Evolutionary conservation across 2,797 vertebrate species (phyloP).

Genomic region (Poecilia wingei): DNA sequence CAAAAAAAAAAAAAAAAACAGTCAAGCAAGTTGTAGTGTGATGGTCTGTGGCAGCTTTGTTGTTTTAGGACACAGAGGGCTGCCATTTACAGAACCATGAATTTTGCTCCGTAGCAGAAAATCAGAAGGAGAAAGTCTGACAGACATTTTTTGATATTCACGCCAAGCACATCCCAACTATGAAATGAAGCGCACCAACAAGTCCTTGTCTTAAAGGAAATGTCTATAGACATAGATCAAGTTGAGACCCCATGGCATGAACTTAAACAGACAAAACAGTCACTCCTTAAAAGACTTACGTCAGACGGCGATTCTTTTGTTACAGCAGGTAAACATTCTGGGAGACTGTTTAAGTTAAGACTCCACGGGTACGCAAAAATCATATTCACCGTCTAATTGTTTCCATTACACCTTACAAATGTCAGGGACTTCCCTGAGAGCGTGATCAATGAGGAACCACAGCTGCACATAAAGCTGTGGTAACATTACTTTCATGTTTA

Average conservation of each 20-base stretch:
- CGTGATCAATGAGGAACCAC: conserved; percentile 62
- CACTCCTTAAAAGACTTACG: neutral
- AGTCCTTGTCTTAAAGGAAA: neutral
- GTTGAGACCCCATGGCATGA: neutral
- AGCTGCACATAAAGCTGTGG: conserved; percentile 52
- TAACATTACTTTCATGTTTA: conserved; percentile 64
- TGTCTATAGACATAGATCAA: neutral
- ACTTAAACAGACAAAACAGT: neutral
- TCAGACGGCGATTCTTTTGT: neutral
- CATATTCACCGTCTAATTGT: conserved; percentile 57
- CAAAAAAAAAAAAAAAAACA: too few species aligned
- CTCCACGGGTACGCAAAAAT: conserved; percentile 13
- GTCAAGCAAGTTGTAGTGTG: neutral
- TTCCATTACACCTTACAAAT: conserved; percentile 64
- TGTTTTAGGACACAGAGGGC: too few species aligned
- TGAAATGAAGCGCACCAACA: neutral
- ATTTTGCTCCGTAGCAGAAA: neutral
- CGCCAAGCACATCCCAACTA: neutral
- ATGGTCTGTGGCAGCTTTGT: too few species aligned
- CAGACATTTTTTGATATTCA: neutral
- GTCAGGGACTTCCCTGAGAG: conserved; percentile 66
- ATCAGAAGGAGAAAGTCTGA: neutral
- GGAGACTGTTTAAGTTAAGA: neutral
- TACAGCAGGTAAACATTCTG: neutral
- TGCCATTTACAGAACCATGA: neutral